Base-by-base conservation (phyloP, 2,113 vertebrate genomes). In the Ceyx cyanopectus region DNA sequence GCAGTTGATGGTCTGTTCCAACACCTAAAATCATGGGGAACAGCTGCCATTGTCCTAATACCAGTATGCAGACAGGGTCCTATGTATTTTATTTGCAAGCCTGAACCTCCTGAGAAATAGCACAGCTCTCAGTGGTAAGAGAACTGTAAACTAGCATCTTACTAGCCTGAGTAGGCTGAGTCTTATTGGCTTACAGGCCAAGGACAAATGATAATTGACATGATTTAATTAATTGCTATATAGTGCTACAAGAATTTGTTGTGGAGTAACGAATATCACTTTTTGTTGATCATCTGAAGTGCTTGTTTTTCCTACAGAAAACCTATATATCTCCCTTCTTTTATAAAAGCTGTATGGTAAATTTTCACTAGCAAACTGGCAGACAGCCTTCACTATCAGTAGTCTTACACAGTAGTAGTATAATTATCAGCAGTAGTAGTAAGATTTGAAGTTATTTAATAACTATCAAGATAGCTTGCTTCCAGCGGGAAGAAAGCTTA, bases 191-290 rank as follows among this genome's bases (percentile, higher is more conserved):
- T 69, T 73, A 60, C 21, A 56, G 60, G 56, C 27, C 43, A 63
- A 16, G 48, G 41, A 51, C 29, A 41, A 74, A 43, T 43, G 23
- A 40, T 24, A 37, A 66, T 62, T 62, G 78, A 41, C 4, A 26
- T 45, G 12, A 14, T 67, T 92, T 70, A 73, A 77, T 57, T 34
- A 74, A 50, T 15, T 58, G 13, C 41, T 67, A 1, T n/a, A n/a
- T 16, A 58, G 7, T 60, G 17, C 46, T 56, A 23, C 10, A 74
- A 46, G 65, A 85, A 85, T 82, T 73, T 67, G 10, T 46, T 2
- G 1, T 20, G 10, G 60, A 70, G 57, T 63, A 66, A 63, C 1
- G 10, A 73, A 26, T 19, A 10, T 51, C 0, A 0, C 9, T 58
- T 87, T 76, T 58, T 79, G n/a, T 43, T 67, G 29, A 73, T 89